Conservation (phyloP, 2,113 vertebrate genomes). For the Trochalopteron elliotii region DNA sequence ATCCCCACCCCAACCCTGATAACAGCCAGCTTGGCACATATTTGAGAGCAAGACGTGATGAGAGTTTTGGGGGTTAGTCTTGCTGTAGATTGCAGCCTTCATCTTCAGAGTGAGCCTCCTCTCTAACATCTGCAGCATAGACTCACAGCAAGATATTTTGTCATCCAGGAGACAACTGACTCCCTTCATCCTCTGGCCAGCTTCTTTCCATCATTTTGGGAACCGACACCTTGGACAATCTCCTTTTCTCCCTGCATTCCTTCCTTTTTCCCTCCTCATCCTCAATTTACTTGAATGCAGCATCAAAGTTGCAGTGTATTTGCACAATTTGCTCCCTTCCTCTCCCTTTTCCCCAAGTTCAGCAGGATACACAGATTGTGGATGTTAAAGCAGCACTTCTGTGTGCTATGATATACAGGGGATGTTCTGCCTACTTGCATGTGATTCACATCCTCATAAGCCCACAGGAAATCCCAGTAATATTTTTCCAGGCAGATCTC, state of each 20-base stretch:
- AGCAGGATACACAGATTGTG: slow-evolving; percentile 8
- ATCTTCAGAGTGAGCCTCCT: background rate
- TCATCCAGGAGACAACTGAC: background rate
- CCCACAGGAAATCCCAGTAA: slow-evolving; percentile 63
- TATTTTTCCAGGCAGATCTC: slow-evolving; percentile 61
- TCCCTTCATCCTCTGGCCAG: background rate
- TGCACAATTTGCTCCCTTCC: background rate
- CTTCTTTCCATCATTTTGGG: background rate
- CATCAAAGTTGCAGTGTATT: background rate
- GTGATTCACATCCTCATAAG: slow-evolving; percentile 53
- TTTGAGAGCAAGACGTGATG: background rate
- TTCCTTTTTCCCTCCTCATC: background rate
- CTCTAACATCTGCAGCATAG: background rate
- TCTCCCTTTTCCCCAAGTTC: background rate
- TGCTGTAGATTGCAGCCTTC: slow-evolving; percentile 3
- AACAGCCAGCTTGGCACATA: slow-evolving; percentile 27
- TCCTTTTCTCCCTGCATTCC: background rate
- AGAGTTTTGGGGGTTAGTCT: background rate
- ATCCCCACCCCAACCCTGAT: slow-evolving; percentile 18
- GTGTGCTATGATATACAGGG: background rate
- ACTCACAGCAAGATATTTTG: background rate
- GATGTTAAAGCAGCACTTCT: slow-evolving; percentile 4
- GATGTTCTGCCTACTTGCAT: slow-evolving; percentile 54
- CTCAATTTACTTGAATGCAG: background rate
- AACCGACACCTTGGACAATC: background rate